Evolutionary conservation across 1,140 invertebrate genomes (phyloP), one percentile per base, ranked within the genome.

Genomic region (Philotrypesis tridentata): DNA sequence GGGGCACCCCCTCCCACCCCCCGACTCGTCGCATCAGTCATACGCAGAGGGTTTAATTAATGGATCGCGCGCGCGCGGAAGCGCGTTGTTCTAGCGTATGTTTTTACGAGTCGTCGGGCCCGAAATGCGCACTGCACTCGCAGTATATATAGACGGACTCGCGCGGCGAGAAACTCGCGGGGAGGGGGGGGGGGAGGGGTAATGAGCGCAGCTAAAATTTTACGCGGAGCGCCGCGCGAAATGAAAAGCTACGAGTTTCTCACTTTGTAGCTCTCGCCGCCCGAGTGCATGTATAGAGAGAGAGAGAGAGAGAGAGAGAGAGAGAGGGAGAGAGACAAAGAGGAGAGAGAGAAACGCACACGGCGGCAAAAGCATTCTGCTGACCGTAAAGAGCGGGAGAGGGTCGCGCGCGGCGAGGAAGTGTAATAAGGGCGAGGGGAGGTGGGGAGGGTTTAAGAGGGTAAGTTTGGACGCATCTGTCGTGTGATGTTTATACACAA

Each of bases 401-500:
- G 2, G 21, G 0, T 55, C 21, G 48, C 48, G 21, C n/a, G 48
- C 7, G 48, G 48, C n/a, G 43, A 48, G 43, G 4, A 48, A 48
- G n/a, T 76, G 67, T 60, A 29, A 60, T 25, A 76, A 27, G 48
- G 21, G 27, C 37, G 37, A 48, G 75, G 43, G 55, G 77, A 77
- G 67, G 2, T 55, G 9, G 27, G 63, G 76, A 17, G 76, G 21
- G 60, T 17, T 2, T 48, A 21, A 21, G 48, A 63, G 29, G n/a
- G n/a, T n/a, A 75, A 75, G 27, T 75, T 75, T 33, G 33, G 55
- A 75, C 23, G 27, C 48, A 75, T 75, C 48, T 75, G 29, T 72
- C 70, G 63, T 27, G 12, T 14, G n/a, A 14, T 31, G 21, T 72
- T 61, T 75, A 31, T 65, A 29, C 14, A 65, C 27, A 23, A 29